These are phyloP conservation scores for Rallus limicola DNA, from an alignment of 2,113 vertebrate species.

Conservation along the genomic window DNA sequence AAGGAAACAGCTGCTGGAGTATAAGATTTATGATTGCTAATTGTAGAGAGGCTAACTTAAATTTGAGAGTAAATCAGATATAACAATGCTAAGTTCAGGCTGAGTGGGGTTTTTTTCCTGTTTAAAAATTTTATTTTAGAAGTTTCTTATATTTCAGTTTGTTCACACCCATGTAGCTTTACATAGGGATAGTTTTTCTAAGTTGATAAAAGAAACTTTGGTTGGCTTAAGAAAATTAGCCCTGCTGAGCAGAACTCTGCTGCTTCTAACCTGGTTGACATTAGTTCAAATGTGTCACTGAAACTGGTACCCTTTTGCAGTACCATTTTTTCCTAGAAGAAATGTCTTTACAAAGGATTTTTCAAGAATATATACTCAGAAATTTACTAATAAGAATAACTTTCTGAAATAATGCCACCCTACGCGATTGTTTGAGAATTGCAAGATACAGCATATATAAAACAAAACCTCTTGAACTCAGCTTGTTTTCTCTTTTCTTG, in stretches of 20 bases:
- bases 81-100: background rate
- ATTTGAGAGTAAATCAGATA: background rate
- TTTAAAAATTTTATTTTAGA: background rate
- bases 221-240: background rate
- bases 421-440: background rate
- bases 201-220: background rate
- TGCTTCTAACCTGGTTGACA: background rate
- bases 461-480: background rate
- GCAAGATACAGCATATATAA: background rate
- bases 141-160: background rate
- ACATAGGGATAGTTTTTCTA: background rate
- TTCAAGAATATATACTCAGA: background rate
- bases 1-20: background rate
- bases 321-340: background rate
- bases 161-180: rapidly evolving
- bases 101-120: background rate
- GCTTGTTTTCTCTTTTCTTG: background rate
- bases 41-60: background rate
- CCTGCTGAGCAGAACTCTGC: background rate
- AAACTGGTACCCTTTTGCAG: background rate
- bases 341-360: background rate
- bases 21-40: background rate
- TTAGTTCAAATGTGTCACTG: background rate
- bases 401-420: background rate
- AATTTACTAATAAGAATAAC: background rate